A percentile compares a stretch with the other conserved stretches of the same genome.
phyloP scores from a whole-genome alignment of 2,888 invertebrate genomes.

The Tyria jacobaeae region DNA sequence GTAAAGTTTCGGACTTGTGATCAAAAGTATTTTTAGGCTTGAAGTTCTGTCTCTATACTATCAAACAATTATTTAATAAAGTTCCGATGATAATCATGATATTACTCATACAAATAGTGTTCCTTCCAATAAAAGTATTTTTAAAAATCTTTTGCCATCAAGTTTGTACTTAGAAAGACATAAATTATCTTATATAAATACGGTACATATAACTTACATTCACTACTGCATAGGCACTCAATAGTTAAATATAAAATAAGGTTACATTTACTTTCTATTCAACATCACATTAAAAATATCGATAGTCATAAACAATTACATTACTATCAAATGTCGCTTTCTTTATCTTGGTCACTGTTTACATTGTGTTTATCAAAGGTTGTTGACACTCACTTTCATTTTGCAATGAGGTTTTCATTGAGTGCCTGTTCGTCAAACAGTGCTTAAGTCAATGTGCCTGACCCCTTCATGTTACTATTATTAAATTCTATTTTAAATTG shows the following conservation, averaged over 20 bases:
- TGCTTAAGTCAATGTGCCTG: constrained; percentile 7
- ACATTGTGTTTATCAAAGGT: constrained; percentile 44
- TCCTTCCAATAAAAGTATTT: background rate
- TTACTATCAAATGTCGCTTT: constrained; percentile 36
- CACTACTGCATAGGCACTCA: background rate
- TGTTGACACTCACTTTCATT: constrained; percentile 55
- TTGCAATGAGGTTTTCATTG: constrained; percentile 30
- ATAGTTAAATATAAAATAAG: background rate
- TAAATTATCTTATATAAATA: background rate
- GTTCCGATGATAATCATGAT: no score
- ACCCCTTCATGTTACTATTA: background rate
- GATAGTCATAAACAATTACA: constrained; percentile 10
- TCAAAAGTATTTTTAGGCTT: no score
- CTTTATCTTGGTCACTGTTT: no score
- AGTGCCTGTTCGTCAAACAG: constrained; percentile 11
- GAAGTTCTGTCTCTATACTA: no score
- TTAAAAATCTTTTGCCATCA: background rate
- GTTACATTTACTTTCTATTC: constrained; percentile 1
- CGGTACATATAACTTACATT: background rate
- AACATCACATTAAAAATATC: background rate
- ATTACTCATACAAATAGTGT: no score
- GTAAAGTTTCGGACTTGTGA: no score
- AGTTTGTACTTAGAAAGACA: no score
- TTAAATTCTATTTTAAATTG: no score
- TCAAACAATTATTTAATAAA: no score